Conservation (phyloP, 53 echinoderm and acorn worm genomes). For the Holothuria scabra region DNA sequence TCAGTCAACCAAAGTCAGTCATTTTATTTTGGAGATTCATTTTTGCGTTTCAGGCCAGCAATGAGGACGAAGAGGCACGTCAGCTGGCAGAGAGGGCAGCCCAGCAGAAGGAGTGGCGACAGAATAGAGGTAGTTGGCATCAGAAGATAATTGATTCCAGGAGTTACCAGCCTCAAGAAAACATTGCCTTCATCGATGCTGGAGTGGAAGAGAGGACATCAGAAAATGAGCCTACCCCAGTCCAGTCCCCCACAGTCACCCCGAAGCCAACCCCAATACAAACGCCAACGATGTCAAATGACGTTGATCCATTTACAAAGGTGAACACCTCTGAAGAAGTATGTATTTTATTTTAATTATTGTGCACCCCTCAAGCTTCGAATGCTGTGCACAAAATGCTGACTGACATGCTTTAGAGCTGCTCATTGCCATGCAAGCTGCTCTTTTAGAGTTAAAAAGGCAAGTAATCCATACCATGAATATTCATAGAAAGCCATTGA, state of each 20-base stretch:
- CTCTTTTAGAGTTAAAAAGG: conserved; percentile 26
- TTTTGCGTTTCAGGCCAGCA: conserved; percentile 68
- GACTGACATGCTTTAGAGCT: conserved; percentile 10
- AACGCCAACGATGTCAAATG: conserved; percentile 50
- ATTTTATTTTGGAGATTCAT: too few relatives aligned
- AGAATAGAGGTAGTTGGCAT: conserved; percentile 52
- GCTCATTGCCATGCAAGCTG: conserved; percentile 27
- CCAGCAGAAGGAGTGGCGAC: conserved; percentile 87
- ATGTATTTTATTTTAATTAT: conserved; percentile 70
- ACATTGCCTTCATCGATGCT: conserved; percentile 84
- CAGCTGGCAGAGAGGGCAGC: conserved; percentile 83
- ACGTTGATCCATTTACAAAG: conserved; percentile 90
- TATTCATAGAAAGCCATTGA: conserved; percentile 6
- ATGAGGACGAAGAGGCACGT: conserved; percentile 92
- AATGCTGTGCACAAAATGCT: conserved; percentile 43
- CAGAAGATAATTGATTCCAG: conserved; percentile 52
- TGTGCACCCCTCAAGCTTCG: conserved; percentile 33
- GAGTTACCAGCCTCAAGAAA: conserved; percentile 16
- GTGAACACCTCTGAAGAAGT: conserved; percentile 78
- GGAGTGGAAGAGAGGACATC: conserved; percentile 58
- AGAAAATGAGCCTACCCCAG: conserved; percentile 84
- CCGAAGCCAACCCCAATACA: conserved; percentile 28
- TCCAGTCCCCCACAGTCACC: conserved; percentile 56
- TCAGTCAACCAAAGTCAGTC: too few relatives aligned
- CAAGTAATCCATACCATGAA: conserved; percentile 20